Base-by-base conservation (phyloP, 2,113 vertebrate species). In the Zootoca vivipara region DNA sequence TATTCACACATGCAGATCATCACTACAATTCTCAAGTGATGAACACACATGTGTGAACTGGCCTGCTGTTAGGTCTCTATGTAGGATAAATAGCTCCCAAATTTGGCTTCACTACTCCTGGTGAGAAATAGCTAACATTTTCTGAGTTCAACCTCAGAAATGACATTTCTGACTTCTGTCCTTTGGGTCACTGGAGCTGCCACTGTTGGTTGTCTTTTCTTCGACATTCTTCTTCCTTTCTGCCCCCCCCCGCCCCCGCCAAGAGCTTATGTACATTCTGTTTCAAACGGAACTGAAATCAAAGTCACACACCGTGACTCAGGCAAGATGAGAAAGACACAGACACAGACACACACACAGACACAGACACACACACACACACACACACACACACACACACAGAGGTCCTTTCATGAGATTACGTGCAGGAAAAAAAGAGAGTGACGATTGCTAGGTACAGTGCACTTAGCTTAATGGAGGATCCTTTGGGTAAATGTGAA, bases 381-480 rank as follows among this genome's bases (percentile, higher is more conserved):
- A 38, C 1, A 13, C 56, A 58, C 56, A 58, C 12, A 58, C 2
- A 13, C 56, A 62, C 16, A 62, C 58, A 56, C 52, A 7, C 52
- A 56, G 3, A 35, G 26, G 18, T 28, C 30, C 22, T 73, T 89
- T 75, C 2, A 7, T 72, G 56, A 72, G 72, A 26, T 8, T 78
- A 81, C 38, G 4, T 70, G 24, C 46, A 89, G 52, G 33, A 56
- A 80, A 81, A 81, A 86, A 88, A 38, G 38, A 74, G 10, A 3
- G 56, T 83, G 85, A 83, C 69, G 42, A 85, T 73, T 85, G 73
- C 79, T 82, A 90, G 84, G 26, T 86, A 40, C 33, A n/a, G 30
- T 75, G 30, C 78, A 75, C 62, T 30, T 65, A 85, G 28, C 18
- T 74, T 89, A 82, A 22, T n/a, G 74, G 38, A 46, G 13, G 52